Evolutionary conservation across 2,888 invertebrate genomes (phyloP), one percentile per base, ranked within the genome.

Genomic region (Tetragonisca angustula): DNA sequence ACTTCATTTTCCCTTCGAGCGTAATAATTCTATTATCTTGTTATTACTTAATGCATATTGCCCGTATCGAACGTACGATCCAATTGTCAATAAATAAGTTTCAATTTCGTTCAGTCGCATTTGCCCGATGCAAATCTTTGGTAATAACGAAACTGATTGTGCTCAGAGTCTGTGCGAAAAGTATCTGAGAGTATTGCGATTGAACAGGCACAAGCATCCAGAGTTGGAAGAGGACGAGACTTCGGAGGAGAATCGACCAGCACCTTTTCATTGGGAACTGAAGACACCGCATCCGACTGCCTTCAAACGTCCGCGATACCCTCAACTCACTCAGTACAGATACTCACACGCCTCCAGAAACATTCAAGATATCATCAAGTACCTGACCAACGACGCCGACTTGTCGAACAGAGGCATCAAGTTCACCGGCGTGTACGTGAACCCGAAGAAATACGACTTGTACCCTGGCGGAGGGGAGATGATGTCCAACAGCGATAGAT

Each of bases 191-290:
- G 27, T 56, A 76, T 15, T 11, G 43, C 9, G 2, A 4, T 17
- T 19, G 17, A 54, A 49, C 74, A 93, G 93, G 79, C 90, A 90
- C 77, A 90, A 90, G 81, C 85, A 90, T 81, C 91, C 90, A 6
- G 87, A 87, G 61, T 81, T 86, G 2, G 56, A 19, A 36, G 89
- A 90, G n/a, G 92, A 92, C n/a, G 76, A 75, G 0, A 84, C 79
- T 91, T 56, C 92, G 88, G 90, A 95, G 91, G 87, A 88, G 27
- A 71, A 43, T 21, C 95, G 95, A 83, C 96, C 96, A 0, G 93
- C 95, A 64, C 96, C 96, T 0, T 96, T 96, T 89, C 94, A 95
- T 68, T 93, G 93, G 83, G 92, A 94, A 70, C 85, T 93, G n/a
- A 93, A 92, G 49, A 92, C 93, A 2, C 93, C 94, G 0, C 91